Percentiles rank a stretch among this genome's conserved stretches.
phyloP scores from a whole-genome alignment of 2,113 vertebrate species.

The Gadus macrocephalus region DNA sequence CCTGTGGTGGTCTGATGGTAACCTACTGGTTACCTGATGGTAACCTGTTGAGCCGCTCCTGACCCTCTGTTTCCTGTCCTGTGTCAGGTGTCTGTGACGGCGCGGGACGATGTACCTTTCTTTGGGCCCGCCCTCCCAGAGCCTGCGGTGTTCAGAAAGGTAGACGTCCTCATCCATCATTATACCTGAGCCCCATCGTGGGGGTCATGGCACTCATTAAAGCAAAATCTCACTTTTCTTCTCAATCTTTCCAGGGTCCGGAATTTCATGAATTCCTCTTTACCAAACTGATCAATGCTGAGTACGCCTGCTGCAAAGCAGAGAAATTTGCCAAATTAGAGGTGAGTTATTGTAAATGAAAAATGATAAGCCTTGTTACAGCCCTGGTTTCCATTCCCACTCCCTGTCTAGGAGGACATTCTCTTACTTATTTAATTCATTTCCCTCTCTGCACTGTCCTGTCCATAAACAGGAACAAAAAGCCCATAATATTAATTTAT shows the following conservation, averaged over 20 bases:
- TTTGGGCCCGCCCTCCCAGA: conserved; percentile 89
- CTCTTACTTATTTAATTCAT: too few species aligned
- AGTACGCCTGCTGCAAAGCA: conserved; percentile 92
- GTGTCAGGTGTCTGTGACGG: conserved; percentile 87
- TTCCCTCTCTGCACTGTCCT: too few species aligned
- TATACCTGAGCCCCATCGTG: too few species aligned
- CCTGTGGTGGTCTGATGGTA: too few species aligned
- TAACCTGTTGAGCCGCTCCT: background rate
- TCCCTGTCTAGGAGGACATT: background rate
- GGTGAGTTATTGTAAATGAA: conserved; percentile 61
- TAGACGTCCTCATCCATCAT: conserved; percentile 33
- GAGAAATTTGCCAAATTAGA: conserved; percentile 97
- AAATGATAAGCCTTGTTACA: too few species aligned
- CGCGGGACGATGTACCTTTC: conserved; percentile 91
- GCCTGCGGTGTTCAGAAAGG: conserved; percentile 90
- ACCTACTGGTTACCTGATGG: too few species aligned
- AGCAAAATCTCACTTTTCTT: background rate
- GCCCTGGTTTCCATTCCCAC: background rate
- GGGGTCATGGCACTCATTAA: background rate
- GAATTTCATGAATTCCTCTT: conserved; percentile 95
- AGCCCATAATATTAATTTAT: too few species aligned
- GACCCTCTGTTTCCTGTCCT: background rate
- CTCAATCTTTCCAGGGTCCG: conserved; percentile 71
- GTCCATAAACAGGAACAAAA: too few species aligned
- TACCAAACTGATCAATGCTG: conserved; percentile 94